These are phyloP conservation scores for Empidonax alnorum DNA, from an alignment of 2,113 vertebrate genomes.

Conservation along the genomic window DNA sequence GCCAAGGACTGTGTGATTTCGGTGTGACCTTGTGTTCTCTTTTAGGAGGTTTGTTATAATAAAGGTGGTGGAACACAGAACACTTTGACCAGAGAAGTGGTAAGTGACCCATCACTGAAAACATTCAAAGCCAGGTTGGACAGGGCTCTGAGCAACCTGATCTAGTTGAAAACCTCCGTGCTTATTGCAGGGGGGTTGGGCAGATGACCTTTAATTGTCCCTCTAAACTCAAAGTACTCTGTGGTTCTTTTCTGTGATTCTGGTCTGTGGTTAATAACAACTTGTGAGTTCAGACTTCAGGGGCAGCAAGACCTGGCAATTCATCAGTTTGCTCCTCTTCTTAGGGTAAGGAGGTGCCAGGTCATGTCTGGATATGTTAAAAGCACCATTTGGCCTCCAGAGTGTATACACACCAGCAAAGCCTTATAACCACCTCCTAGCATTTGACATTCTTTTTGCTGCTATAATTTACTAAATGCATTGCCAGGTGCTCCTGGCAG, in stretches of 20 bases:
- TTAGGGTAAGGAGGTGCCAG: background rate
- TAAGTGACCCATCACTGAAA: background rate
- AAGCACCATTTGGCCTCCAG: conserved; percentile 19
- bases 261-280: background rate
- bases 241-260: background rate
- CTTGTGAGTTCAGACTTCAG: background rate
- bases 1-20: background rate
- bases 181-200: background rate
- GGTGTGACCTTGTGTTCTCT: background rate
- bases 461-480: conserved; percentile 35
- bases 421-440: background rate
- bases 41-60: too few species aligned
- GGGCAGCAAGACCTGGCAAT: background rate
- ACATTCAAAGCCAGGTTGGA: background rate
- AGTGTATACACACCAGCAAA: conserved; percentile 1
- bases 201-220: background rate
- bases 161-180: background rate
- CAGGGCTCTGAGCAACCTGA: background rate
- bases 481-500: conserved; percentile 46
- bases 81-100: background rate
- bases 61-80: background rate
- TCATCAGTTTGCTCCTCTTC: background rate
- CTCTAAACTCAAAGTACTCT: background rate
- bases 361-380: conserved; percentile 24
- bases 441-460: conserved; percentile 32